Evolutionary conservation across 2,113 vertebrate species (phyloP), one percentile per base, ranked within the genome.

Genomic region (Formicarius rufipectus): DNA sequence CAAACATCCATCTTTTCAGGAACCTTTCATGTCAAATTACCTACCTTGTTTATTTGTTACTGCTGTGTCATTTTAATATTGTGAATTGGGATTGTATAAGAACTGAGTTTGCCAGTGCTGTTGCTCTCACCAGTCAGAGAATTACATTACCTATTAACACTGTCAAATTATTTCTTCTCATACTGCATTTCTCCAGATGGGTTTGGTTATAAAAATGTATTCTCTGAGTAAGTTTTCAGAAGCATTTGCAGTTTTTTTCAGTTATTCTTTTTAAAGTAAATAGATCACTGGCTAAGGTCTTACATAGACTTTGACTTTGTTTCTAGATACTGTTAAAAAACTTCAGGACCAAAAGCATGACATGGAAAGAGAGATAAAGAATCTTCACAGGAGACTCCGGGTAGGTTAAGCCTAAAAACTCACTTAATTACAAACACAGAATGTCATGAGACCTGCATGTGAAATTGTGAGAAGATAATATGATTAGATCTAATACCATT

Each of bases 331-430:
- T 1, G 99, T 99, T 87, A 99, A 99, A 97, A 99, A 99, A 93
- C 98, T 99, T 81, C 99, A 99, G 93, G 99, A 99, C 95, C 99
- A 99, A 96, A 99, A 99, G 73, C 99, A 99, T 59, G 99, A 99
- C 96, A 99, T 99, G 99, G 99, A 99, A 93, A 98, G 99, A 95
- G 99, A 99, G 95, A 99, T 99, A 75, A 99, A 99, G 98, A 99
- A 99, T 67, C 99, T 99, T 52, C 99, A 99, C 87, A 97, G 99
- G 90, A 98, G 98, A 86, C 98, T 99, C 55, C 98, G 99, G 98
- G 99, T 99, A 97, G 88, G 98, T 77, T 63, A 78, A 85, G 45
- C 22, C 2, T 15, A 42, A 69, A 73, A 78, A 4, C 14, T 69
- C 47, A 47, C 6, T 63, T 28, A 35, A 33, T 18, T 28, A 7